Conservation (phyloP, 1,140 invertebrate species). For the Hesperophylax magnus region DNA sequence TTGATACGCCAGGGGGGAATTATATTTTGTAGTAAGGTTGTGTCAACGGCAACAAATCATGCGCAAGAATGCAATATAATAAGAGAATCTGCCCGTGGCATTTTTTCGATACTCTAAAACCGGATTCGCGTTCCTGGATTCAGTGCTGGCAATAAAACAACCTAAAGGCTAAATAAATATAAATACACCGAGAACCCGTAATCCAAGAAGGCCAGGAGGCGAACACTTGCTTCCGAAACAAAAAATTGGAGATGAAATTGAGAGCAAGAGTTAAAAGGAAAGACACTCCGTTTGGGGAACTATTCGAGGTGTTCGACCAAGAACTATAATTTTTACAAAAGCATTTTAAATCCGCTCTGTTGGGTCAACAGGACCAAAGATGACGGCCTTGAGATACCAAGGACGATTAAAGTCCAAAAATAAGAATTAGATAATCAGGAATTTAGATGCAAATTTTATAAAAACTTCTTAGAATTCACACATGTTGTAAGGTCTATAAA, state of each 20-base stretch:
- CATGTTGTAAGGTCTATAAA: too few species aligned
- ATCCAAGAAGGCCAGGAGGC: background rate
- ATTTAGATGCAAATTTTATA: too few species aligned
- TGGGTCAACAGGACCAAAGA: background rate
- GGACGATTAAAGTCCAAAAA: constrained; percentile 1
- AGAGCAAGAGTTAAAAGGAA: background rate
- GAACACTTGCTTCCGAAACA: background rate
- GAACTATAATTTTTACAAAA: background rate
- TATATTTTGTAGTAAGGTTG: too few species aligned
- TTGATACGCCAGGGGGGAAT: too few species aligned
- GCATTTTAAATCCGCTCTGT: too few species aligned
- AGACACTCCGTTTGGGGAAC: background rate
- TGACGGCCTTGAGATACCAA: constrained; percentile 18
- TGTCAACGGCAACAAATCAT: too few species aligned
- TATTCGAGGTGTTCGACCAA: background rate
- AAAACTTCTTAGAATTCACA: too few species aligned
- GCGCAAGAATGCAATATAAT: too few species aligned
- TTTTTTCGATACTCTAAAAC: background rate
- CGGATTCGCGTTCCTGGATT: constrained; percentile 2
- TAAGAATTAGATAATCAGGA: background rate
- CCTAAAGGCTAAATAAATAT: background rate
- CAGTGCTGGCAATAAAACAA: constrained; percentile 13
- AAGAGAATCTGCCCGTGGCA: too few species aligned
- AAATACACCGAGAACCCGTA: constrained; percentile 12
- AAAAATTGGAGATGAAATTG: background rate